Conservation (phyloP, 35 echinoderm and acorn worm species). For the Heliocidaris tuberculata region DNA sequence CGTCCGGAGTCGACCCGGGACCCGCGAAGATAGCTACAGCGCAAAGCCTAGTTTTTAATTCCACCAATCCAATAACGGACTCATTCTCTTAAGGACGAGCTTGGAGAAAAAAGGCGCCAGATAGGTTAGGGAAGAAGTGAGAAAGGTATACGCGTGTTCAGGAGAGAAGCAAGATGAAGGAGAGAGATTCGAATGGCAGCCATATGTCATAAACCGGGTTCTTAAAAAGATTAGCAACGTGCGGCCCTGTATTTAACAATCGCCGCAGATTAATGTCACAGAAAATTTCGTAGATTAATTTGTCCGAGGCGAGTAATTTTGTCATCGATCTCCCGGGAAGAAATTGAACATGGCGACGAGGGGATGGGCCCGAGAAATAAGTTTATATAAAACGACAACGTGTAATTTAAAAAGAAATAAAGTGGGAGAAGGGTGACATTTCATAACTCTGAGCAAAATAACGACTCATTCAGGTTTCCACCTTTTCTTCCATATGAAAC, state of each 20-base stretch:
- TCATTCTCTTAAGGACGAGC: background rate
- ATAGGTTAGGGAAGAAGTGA: background rate
- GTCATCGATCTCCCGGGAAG: conserved; percentile 1
- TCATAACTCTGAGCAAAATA: background rate
- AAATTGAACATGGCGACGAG: background rate
- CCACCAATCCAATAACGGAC: background rate
- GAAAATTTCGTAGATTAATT: conserved; percentile 43
- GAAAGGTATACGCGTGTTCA: background rate
- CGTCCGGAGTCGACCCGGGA: background rate
- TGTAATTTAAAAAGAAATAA: background rate
- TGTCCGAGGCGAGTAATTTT: conserved; percentile 20
- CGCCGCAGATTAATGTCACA: conserved; percentile 32
- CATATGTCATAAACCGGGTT: conserved; percentile 30
- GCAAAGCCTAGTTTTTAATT: conserved; percentile 12
- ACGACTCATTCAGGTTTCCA: background rate
- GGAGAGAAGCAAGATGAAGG: background rate
- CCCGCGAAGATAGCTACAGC: background rate
- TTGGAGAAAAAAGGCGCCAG: background rate
- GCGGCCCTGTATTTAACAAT: conserved; percentile 5
- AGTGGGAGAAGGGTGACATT: background rate
- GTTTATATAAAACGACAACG: background rate
- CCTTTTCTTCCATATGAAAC: background rate
- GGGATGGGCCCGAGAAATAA: background rate
- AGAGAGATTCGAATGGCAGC: background rate
- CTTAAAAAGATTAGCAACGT: conserved; percentile 18